A percentile compares a stretch with the other conserved stretches of the same genome.
phyloP scores from a whole-genome alignment of 2,797 vertebrate genomes.

The Phataginus tetradactyla region DNA sequence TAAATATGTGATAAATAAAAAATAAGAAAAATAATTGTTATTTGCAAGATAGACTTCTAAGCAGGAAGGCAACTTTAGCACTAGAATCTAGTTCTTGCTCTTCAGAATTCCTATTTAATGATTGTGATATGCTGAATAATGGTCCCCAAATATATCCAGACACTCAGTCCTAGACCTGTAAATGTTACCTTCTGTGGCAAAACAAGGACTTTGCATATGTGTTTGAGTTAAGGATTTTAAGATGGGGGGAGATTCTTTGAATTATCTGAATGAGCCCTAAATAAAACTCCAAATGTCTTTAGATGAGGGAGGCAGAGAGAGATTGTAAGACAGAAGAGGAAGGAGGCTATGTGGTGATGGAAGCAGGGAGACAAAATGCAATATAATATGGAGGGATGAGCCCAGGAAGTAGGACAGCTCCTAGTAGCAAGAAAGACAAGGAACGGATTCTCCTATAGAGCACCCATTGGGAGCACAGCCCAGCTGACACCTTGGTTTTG shows the following conservation, averaged over 20 bases:
- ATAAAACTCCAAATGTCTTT: neutral
- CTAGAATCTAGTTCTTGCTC: neutral
- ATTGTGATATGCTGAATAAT: neutral
- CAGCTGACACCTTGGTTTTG: neutral
- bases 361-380: neutral
- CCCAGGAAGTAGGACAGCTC: neutral
- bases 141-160: neutral
- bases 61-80: neutral
- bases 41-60: neutral
- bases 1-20: neutral
- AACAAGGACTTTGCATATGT: neutral
- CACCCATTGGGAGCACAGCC: neutral
- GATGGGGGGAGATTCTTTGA: neutral
- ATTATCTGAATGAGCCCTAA: neutral
- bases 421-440: neutral
- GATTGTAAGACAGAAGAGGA: neutral
- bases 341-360: neutral
- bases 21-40: neutral
- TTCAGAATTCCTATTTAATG: neutral
- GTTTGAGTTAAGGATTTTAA: neutral
- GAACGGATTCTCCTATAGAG: neutral
- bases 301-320: neutral
- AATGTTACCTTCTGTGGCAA: neutral
- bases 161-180: neutral
- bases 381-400: neutral